Evolutionary conservation across 2,888 invertebrate species (phyloP), one percentile per base, ranked within the genome.

Genomic region (Hemicrepidius hirtus): DNA sequence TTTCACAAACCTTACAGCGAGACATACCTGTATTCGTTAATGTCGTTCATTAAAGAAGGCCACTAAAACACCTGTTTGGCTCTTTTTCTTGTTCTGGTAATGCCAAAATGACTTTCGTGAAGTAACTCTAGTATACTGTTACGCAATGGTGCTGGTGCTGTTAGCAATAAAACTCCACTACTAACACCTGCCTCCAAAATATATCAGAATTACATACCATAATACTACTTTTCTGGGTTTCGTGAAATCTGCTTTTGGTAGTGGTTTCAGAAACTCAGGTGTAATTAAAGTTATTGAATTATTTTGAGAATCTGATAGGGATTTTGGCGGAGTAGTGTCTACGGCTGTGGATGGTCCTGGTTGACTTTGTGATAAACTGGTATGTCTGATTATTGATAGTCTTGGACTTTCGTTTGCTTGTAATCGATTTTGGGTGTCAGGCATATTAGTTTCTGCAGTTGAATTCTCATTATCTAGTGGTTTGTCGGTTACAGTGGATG

Each of bases 401-500:
- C 7, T 32, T 32, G 32, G 32, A 13, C n/a, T 40, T 5, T 13
- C 40, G 13, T 13, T 3, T 40, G 40, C 13, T 32, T 32, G 32
- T 32, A 32, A 32, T 32, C 32, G 32, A 32, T 32, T 9, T 32
- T 32, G 32, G 9, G 9, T 13, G 13, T 40, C 40, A 40, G n/a
- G n/a, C n/a, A 13, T 40, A 40, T n/a, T 40, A 6, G 40, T 40
- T 40, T 40, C 40, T 32, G 32, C 9, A 13, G 13, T 40, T 40
- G 13, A n/a, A 13, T 40, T 6, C 13, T 40, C 40, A 40, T 40
- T 40, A 13, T 13, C 40, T 40, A 40, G 13, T 3, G 75, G 74
- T 71, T 62, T 68, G 37, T 76, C 75, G 16, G 73, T 75, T 40
- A 77, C 74, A 71, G 49, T 69, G 16, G 69, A 59, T 40, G 77